Conservation (phyloP, 2,113 vertebrate genomes). For the Chloebia gouldiae region DNA sequence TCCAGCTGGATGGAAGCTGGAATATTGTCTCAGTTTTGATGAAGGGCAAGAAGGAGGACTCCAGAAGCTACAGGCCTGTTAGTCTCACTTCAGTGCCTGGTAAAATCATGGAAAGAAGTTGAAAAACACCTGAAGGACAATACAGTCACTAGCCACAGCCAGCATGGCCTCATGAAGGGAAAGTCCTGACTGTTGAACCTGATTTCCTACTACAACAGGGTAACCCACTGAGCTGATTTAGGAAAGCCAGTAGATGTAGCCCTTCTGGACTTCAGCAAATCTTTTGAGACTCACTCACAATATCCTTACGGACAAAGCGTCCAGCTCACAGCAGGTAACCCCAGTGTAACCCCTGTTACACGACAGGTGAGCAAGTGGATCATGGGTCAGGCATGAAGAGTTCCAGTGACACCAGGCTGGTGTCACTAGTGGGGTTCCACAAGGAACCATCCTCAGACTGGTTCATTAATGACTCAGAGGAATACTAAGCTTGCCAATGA, state of each 20-base stretch:
- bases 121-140: neutral
- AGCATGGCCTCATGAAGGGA: accelerated
- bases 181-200: neutral
- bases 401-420: neutral
- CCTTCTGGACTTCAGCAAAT: neutral
- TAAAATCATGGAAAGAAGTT: neutral
- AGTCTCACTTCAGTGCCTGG: neutral
- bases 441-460: neutral
- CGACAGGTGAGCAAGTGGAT: neutral
- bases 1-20: neutral
- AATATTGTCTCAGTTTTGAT: neutral
- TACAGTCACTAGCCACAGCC: neutral
- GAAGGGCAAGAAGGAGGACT: neutral
- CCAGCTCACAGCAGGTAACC: neutral
- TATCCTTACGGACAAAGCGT: accelerated
- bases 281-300: neutral
- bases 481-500: neutral
- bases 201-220: neutral
- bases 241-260: neutral
- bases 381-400: neutral
- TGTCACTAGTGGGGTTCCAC: neutral
- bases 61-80: neutral
- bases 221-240: neutral
- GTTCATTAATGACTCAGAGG: neutral
- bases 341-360: too few species aligned